phyloP scores from a whole-genome alignment of 2,113 vertebrate species.

The Colaptes auratus region DNA sequence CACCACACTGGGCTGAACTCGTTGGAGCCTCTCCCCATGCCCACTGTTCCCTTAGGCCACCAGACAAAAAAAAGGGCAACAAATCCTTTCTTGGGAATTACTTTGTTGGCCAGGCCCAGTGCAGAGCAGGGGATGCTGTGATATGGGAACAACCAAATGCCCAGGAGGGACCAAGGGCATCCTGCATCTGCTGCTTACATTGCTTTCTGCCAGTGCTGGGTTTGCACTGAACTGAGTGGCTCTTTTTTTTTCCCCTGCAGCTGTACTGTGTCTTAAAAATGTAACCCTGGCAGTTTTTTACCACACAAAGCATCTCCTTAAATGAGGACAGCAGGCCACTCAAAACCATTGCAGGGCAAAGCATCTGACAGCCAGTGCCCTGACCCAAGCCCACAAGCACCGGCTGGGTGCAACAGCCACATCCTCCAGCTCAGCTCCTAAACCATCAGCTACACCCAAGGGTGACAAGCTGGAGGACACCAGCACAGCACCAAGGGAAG shows the following conservation, averaged over 20 bases:
- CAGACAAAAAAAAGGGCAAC: not conserved
- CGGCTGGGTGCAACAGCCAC: fast-evolving
- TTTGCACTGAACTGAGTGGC: not conserved
- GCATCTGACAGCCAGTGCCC: not conserved
- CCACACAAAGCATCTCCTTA: not conserved
- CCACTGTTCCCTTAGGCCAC: not conserved
- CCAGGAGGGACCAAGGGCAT: not conserved
- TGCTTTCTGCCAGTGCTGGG: not conserved
- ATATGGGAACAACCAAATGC: not conserved
- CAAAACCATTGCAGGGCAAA: not conserved
- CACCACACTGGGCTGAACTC: not conserved
- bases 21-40: not conserved
- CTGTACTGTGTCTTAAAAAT: not conserved
- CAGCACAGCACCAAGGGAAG: not conserved
- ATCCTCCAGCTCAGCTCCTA: not conserved
- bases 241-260: not conserved
- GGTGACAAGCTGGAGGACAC: not conserved
- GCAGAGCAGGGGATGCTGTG: fast-evolving
- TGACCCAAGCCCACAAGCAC: fast-evolving
- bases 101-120: not conserved
- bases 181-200: not conserved
- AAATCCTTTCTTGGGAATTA: not conserved
- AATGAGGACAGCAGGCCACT: not conserved
- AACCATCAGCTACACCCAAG: not conserved
- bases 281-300: not conserved